Evolutionary conservation across 2,888 invertebrate genomes (phyloP).

Genomic region (Lasioglossum malachurum): DNA sequence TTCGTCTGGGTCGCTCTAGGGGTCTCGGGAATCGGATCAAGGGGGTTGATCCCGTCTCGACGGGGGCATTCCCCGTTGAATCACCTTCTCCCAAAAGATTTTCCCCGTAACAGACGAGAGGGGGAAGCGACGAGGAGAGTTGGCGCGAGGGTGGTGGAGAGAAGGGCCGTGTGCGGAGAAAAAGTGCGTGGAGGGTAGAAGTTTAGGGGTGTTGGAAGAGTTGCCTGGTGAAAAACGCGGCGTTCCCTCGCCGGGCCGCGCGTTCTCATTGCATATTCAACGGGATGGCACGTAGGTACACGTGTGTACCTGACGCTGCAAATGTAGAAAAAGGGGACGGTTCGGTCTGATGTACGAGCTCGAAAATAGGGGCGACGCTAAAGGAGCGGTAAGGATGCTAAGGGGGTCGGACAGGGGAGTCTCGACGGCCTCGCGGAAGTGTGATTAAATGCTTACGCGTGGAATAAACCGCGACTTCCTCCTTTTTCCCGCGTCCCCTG

Average conservation of each 20-base stretch:
- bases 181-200: constrained; percentile 2
- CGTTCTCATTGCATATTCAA: constrained; percentile 77
- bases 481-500: background rate
- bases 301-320: constrained; percentile 71
- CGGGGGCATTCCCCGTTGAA: background rate
- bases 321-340: constrained; percentile 65
- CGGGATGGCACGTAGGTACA: constrained; percentile 58
- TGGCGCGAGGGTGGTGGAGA: background rate
- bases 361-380: constrained; percentile 43
- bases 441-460: constrained; percentile 58
- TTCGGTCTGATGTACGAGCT: constrained; percentile 62
- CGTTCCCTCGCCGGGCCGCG: constrained; percentile 30
- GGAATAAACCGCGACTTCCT: constrained; percentile 21
- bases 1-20: background rate
- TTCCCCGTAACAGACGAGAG: background rate
- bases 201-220: constrained; percentile 36
- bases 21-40: background rate
- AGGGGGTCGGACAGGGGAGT: background rate
- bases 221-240: constrained; percentile 47
- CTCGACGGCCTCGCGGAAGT: constrained; percentile 19
- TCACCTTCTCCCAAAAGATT: background rate
- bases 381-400: background rate
- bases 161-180: background rate
- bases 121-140: background rate
- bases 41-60: constrained; percentile 4